These are phyloP conservation scores for Falco rusticolus DNA, from an alignment of 2,797 vertebrate species.

Conservation along the genomic window DNA sequence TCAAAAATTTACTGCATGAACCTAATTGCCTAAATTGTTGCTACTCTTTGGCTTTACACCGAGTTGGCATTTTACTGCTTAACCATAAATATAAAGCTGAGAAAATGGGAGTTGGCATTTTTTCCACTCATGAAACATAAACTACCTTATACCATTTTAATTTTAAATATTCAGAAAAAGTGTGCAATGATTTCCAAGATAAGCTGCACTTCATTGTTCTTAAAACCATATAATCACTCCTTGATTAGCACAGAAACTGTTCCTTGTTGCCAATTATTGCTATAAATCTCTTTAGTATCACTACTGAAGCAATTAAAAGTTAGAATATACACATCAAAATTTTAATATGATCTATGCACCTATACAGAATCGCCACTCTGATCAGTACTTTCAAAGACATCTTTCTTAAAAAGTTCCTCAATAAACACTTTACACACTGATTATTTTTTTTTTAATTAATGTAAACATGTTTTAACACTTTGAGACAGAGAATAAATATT, in stretches of 20 bases:
- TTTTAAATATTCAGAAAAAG: not conserved
- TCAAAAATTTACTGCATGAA: not conserved
- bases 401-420: not conserved
- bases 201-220: not conserved
- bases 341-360: not conserved
- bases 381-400: not conserved
- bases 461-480: not conserved
- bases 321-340: not conserved
- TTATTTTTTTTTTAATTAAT: not conserved
- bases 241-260: not conserved
- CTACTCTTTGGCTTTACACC: not conserved
- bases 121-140: not conserved
- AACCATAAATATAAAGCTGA: not conserved
- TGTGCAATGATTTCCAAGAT: not conserved
- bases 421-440: not conserved
- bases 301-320: not conserved
- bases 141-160: not conserved
- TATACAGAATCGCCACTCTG: not conserved
- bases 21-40: not conserved
- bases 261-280: not conserved
- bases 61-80: not conserved
- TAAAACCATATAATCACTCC: not conserved
- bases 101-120: not conserved
- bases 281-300: not conserved
- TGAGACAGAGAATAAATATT: not conserved